These are phyloP conservation scores for Nysson spinosus DNA, from an alignment of 2,888 invertebrate genomes.

Conservation along the genomic window DNA sequence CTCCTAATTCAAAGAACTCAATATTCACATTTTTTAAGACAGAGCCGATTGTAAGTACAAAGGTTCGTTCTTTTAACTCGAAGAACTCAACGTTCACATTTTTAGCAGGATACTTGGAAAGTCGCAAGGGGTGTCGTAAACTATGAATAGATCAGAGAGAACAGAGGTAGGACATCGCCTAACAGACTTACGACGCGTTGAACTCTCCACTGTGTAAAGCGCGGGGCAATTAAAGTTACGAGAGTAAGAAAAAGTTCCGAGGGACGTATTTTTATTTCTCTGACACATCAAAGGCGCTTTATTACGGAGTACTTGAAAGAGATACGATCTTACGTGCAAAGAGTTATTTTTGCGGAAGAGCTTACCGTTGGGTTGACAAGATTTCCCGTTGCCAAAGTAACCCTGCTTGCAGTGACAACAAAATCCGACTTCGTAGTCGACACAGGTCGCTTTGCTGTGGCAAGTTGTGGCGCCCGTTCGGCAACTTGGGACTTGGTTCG, in stretches of 20 bases:
- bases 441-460: constrained; percentile 88
- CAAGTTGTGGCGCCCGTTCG: constrained; percentile 85
- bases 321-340: background rate
- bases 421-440: constrained; percentile 89
- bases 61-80: constrained; percentile 40
- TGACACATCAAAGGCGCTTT: constrained; percentile 32
- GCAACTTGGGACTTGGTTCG: constrained; percentile 77
- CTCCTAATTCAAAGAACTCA: too few species aligned
- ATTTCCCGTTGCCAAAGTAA: constrained; percentile 94
- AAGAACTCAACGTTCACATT: constrained; percentile 24
- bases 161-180: constrained; percentile 9
- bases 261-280: background rate
- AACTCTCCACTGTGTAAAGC: constrained; percentile 10
- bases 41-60: constrained; percentile 33
- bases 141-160: constrained; percentile 71
- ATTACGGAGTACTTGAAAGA: constrained; percentile 17
- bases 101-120: constrained; percentile 50
- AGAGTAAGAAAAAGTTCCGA: background rate
- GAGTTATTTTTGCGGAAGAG: too few species aligned
- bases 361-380: constrained; percentile 88
- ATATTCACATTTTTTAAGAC: too few species aligned
- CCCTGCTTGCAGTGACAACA: constrained; percentile 93
- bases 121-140: constrained; percentile 50
- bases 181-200: constrained; percentile 21
- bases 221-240: constrained; percentile 1